Evolutionary conservation across 2,888 invertebrate species (phyloP).

Genomic region (Apantesis nais): DNA sequence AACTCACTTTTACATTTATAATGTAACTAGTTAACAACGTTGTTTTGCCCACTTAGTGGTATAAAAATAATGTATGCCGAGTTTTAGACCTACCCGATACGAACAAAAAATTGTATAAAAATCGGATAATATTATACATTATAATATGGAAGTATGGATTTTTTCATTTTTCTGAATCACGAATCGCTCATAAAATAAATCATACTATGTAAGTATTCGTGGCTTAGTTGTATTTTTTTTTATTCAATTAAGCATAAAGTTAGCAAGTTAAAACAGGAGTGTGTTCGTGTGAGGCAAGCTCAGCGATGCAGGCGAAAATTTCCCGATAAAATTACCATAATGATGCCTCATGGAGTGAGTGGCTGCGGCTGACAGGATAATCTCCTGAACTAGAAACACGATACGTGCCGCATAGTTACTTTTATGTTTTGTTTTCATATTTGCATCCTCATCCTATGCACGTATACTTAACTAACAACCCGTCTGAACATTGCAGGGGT

Average conservation of each 20-base stretch:
- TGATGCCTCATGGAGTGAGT: conserved; percentile 58
- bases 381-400: conserved; percentile 34
- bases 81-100: too few relatives aligned
- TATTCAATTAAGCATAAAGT: background rate
- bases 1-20: too few relatives aligned
- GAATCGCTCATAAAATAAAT: background rate
- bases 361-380: conserved; percentile 65
- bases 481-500: background rate
- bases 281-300: conserved; percentile 51
- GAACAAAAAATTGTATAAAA: too few relatives aligned
- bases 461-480: background rate
- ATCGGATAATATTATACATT: too few relatives aligned
- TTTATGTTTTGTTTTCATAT: conserved; percentile 19
- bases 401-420: conserved; percentile 32
- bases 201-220: background rate
- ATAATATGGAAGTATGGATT: too few relatives aligned
- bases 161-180: background rate
- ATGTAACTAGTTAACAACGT: too few relatives aligned
- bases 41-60: too few relatives aligned
- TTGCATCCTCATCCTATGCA: background rate
- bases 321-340: conserved; percentile 80
- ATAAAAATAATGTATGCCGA: too few relatives aligned
- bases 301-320: conserved; percentile 69
- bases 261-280: conserved; percentile 32
- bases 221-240: background rate